A percentile compares a stretch with the other conserved stretches of the same genome.
phyloP scores from a whole-genome alignment of 2,113 vertebrate genomes.

The Casuarius casuarius region DNA sequence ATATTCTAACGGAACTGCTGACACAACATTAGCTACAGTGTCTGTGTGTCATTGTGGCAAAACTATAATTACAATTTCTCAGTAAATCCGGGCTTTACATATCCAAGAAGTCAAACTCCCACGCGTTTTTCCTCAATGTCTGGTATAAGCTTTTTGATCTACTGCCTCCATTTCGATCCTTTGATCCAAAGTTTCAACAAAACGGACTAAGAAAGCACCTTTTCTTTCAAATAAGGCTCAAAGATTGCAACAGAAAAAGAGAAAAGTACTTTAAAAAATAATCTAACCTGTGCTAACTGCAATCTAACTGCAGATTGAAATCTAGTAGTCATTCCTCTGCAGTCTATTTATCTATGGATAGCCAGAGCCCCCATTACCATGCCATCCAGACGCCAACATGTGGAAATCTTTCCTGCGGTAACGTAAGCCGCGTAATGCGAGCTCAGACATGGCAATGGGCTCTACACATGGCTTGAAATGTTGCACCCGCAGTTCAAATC shows the following conservation, averaged over 20 bases:
- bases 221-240: conserved; percentile 32
- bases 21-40: conserved; percentile 35
- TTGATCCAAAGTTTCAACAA: conserved; percentile 59
- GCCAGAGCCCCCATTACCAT: not conserved
- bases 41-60: conserved; percentile 52
- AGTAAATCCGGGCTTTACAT: conserved; percentile 37
- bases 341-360: not conserved
- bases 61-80: conserved; percentile 67
- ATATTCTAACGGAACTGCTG: conserved; percentile 45
- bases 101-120: conserved; percentile 53
- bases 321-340: not conserved
- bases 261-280: conserved; percentile 32
- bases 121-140: conserved; percentile 41
- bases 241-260: not conserved
- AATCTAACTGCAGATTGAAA: not conserved
- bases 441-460: not conserved
- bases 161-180: conserved; percentile 27
- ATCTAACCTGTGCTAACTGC: conserved; percentile 8
- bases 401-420: not conserved
- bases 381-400: not conserved
- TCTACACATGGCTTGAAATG: not conserved
- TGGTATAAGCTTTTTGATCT: conserved; percentile 53
- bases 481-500: not conserved
- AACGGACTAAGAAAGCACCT: not conserved
- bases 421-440: not conserved